These are phyloP conservation scores for Aleiodes sp. DNA, from an alignment of 1,140 invertebrate genomes.

Conservation along the genomic window DNA sequence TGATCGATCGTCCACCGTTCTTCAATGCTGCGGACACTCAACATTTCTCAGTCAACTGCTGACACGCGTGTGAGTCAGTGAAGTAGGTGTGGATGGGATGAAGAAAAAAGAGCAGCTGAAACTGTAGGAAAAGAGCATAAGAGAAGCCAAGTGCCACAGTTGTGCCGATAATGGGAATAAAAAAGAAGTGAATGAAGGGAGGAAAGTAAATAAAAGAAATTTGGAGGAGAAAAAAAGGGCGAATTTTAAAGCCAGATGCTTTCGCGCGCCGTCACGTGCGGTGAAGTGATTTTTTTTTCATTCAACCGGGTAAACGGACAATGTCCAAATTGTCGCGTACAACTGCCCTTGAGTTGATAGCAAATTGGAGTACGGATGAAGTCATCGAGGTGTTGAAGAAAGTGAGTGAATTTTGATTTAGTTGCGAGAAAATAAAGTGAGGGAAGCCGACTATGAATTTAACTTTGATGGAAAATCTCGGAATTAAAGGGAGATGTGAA, in stretches of 20 bases:
- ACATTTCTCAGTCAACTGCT: background rate
- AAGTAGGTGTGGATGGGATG: background rate
- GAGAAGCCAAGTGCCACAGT: background rate
- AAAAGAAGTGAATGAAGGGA: background rate
- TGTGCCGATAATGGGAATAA: background rate
- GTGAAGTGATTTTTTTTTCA: conserved; percentile 15
- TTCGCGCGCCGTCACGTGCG: conserved; percentile 33
- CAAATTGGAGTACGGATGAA: conserved; percentile 51
- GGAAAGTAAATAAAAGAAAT: conserved; percentile 1
- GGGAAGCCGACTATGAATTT: background rate
- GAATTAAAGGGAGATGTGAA: too few species aligned
- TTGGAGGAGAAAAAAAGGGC: conserved; percentile 21
- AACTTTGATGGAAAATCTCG: background rate
- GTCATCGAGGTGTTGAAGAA: conserved; percentile 54
- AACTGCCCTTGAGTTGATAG: conserved; percentile 52
- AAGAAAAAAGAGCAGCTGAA: background rate
- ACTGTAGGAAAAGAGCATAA: background rate
- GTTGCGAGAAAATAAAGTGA: background rate
- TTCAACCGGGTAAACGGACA: conserved; percentile 35
- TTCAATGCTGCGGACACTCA: background rate
- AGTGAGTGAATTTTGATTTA: conserved; percentile 47
- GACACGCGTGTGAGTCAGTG: background rate
- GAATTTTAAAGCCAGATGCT: conserved; percentile 48
- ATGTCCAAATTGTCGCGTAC: conserved; percentile 45
- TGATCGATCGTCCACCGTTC: background rate